Base-by-base conservation (phyloP, 2,797 vertebrate species). In the Pyrocephalus nanus region DNA sequence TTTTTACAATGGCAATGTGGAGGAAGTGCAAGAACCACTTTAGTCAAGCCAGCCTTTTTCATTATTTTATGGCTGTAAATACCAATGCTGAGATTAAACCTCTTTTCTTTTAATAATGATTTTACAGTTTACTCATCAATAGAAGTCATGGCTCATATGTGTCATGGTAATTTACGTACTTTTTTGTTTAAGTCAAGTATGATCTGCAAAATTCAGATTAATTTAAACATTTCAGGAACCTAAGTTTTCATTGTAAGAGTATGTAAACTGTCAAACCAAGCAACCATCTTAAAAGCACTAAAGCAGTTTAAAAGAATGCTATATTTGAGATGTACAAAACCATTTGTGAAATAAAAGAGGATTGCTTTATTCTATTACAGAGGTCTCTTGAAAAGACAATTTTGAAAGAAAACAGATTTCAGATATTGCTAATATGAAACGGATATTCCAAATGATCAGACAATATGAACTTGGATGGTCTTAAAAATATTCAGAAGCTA, bases 261-360 rank as follows among this genome's bases (percentile, higher is more conserved):
- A 66, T 23, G 74, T 81, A 90, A 94, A 82, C 29, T 57, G 92
- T 89, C 87, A 90, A 95, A 93, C 94, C 91, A 97, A 96, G 96
- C 91, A 91, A 93, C 32, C 34, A 62, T 87, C 34, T 92, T 83
- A 77, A 45, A 96, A 94, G 47, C 92, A 79, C 92, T 47, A 89
- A 90, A 91, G 81, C 90, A 75, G 64, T 84, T 83, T 81, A 77
- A 47, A 94, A 86, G 55, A 93, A 83, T 65, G 86, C 21, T 95
- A 36, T 65, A 72, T 90, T 55, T 77, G 64, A 95, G 88, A 96
- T 75, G 93, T 54, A 96, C 88, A 94, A 96, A 96, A 92, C 75
- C n/a, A 80, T 65, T 43, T 36, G 8, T 43, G 48, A 60, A 54
- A 76, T 58, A 74, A 61, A 43, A 61, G 15, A 72, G 17, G 34